Percentiles rank a stretch among this genome's conserved stretches.
These are phyloP conservation scores for Odocoileus virginianus DNA, from an alignment of 2,113 vertebrate species.

Conservation along the genomic window DNA sequence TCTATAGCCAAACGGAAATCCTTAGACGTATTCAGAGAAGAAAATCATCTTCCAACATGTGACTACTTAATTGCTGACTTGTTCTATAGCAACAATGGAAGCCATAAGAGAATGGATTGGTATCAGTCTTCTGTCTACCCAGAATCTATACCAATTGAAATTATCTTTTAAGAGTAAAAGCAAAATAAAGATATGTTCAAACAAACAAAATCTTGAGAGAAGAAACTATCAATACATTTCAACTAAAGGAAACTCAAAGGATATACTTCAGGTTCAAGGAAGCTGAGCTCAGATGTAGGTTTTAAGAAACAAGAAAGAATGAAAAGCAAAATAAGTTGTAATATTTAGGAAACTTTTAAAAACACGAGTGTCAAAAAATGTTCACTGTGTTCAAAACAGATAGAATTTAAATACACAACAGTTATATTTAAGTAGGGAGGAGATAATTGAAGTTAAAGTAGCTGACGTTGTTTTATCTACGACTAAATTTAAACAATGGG, in stretches of 20 bases:
- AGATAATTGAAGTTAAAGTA: background rate
- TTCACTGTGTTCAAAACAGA: background rate
- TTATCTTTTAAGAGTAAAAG: background rate
- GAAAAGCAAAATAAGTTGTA: background rate
- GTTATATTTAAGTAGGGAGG: background rate
- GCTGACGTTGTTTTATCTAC: background rate
- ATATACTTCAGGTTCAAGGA: background rate
- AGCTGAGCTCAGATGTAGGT: background rate
- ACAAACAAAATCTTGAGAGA: background rate
- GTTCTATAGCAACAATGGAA: background rate
- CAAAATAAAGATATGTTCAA: background rate
- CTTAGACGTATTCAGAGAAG: background rate
- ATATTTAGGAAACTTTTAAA: background rate
- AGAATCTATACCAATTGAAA: background rate
- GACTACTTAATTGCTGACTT: background rate
- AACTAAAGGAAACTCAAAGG: background rate
- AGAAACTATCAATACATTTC: background rate
- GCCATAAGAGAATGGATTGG: background rate
- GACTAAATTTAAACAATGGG: constrained; percentile 10
- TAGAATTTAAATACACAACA: background rate
- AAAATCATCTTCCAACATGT: background rate
- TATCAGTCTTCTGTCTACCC: background rate
- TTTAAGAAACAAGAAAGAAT: background rate
- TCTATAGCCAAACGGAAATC: background rate
- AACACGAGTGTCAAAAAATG: background rate